A percentile compares a stretch with the other conserved stretches of the same genome.
phyloP scores from a whole-genome alignment of 2,113 vertebrate genomes.

The Cathartes aura region DNA sequence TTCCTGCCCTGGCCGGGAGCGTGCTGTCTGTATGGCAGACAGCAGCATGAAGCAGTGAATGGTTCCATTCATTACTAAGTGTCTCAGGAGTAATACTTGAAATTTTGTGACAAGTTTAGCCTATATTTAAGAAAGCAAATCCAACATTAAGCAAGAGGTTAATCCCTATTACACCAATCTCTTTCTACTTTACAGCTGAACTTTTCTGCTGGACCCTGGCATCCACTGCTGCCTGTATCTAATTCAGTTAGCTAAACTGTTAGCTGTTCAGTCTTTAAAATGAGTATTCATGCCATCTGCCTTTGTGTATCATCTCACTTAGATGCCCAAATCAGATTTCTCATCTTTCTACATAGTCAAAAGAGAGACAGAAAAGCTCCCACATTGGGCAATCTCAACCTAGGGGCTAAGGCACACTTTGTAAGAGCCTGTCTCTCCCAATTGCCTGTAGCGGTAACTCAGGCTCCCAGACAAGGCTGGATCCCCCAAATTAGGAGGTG shows the following conservation, averaged over 20 bases:
- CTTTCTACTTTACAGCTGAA: background rate
- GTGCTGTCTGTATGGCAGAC: background rate
- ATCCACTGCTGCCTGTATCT: background rate
- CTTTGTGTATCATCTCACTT: background rate
- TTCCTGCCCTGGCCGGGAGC: background rate
- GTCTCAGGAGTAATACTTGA: background rate
- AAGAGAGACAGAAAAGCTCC: background rate
- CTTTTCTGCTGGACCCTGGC: background rate
- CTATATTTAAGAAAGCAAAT: background rate
- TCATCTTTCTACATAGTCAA: background rate
- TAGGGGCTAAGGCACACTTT: background rate
- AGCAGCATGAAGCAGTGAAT: background rate
- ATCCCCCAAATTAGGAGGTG: fast-evolving
- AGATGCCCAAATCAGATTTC: background rate
- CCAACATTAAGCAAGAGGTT: background rate
- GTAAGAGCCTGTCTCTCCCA: background rate
- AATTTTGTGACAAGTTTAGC: background rate
- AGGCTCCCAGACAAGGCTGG: background rate
- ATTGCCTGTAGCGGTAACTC: background rate
- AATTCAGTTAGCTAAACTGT: background rate
- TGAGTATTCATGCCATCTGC: background rate
- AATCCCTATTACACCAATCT: background rate
- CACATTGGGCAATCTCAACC: background rate
- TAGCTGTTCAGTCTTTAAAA: background rate
- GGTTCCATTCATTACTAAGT: background rate